Conservation (phyloP, 37 sponge, comb jelly and placozoan genomes). For the Oopsacas minuta region DNA sequence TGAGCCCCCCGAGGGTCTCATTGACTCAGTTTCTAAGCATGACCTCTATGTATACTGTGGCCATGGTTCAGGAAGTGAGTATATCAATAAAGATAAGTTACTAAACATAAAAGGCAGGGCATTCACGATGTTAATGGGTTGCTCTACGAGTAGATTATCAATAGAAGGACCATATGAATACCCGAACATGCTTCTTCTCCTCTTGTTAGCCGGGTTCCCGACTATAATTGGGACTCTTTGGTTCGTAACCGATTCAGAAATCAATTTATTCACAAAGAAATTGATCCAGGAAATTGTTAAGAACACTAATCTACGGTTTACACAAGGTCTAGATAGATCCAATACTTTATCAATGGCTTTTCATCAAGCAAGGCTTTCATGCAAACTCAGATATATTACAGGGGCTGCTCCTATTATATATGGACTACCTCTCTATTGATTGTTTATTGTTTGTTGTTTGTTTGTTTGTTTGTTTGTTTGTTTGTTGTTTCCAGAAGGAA, state of each 20-base stretch:
- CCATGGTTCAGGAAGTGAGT: background rate
- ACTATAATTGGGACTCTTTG: background rate
- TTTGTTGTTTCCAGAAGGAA: too few relatives aligned
- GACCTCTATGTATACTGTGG: slow-evolving; percentile 13
- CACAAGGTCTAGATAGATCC: background rate
- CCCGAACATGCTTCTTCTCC: background rate
- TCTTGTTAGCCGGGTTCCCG: background rate
- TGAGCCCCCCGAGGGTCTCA: background rate
- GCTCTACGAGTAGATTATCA: background rate
- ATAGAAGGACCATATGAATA: background rate
- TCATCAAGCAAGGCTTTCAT: background rate
- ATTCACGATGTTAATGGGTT: background rate
- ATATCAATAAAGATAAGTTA: background rate
- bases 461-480: background rate
- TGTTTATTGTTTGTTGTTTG: background rate
- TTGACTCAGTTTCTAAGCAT: background rate
- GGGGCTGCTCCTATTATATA: background rate
- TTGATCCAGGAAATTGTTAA: slow-evolving; percentile 1
- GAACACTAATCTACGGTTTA: background rate
- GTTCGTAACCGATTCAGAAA: background rate
- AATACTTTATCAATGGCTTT: background rate
- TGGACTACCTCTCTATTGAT: slow-evolving; percentile 7
- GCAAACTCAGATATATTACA: background rate
- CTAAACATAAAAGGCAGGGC: background rate
- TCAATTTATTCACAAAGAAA: background rate